Conservation (phyloP, 2,113 vertebrate species). For the Zosterops pallidus region DNA sequence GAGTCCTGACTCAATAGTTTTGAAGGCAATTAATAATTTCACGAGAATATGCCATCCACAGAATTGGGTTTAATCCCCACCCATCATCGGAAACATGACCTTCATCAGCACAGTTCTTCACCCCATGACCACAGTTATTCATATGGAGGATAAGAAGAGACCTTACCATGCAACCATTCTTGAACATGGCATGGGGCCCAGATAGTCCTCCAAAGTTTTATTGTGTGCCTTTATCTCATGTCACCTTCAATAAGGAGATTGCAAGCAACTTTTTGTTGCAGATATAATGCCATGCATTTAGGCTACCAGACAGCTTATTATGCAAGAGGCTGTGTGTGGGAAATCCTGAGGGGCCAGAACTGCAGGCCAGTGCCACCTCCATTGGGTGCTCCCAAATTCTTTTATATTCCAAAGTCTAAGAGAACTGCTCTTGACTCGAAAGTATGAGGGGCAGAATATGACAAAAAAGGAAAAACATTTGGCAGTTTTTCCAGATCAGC, state of each 20-base stretch:
- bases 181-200: not conserved
- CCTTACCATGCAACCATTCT: not conserved
- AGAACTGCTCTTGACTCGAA: not conserved
- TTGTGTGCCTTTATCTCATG: not conserved
- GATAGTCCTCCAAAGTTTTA: not conserved
- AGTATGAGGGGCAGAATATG: not conserved
- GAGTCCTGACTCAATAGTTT: not conserved
- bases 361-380: not conserved
- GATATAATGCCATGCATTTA: not conserved
- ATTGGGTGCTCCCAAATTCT: not conserved
- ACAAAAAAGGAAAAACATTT: not conserved
- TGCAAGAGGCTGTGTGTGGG: not conserved
- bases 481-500: not conserved
- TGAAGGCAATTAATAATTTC: not conserved
- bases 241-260: not conserved
- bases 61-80: not conserved
- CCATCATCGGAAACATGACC: not conserved
- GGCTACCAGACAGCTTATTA: not conserved
- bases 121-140: not conserved
- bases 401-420: not conserved
- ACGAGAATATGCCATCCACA: not conserved
- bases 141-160: not conserved
- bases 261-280: not conserved
- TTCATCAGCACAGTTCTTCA: not conserved
- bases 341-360: not conserved